These are phyloP conservation scores for Microvelia longipes DNA, from an alignment of 1,140 invertebrate species.

Conservation along the genomic window DNA sequence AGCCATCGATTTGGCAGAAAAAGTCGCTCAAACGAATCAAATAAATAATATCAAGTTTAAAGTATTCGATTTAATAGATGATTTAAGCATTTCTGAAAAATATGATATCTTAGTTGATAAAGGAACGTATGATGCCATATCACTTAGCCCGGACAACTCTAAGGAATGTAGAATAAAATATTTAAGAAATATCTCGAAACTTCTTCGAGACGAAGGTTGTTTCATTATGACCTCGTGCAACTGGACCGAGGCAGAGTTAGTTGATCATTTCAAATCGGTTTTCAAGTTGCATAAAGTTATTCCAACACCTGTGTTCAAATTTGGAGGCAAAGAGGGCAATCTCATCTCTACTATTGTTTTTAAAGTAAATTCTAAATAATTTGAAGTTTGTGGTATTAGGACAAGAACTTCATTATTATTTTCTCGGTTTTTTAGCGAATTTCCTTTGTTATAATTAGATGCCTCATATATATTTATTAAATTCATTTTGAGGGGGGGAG, in stretches of 20 bases:
- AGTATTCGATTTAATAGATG: slow-evolving; percentile 23
- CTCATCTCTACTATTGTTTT: slow-evolving; percentile 63
- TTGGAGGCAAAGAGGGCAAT: slow-evolving; percentile 67
- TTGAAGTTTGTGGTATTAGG: no score
- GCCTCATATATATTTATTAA: no score
- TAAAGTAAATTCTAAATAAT: slow-evolving; percentile 32
- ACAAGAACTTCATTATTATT: no score
- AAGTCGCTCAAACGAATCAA: slow-evolving; percentile 41
- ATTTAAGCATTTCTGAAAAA: slow-evolving; percentile 8
- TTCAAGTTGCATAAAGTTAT: not conserved
- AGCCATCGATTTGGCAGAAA: slow-evolving; percentile 55
- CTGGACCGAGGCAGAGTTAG: slow-evolving; percentile 75
- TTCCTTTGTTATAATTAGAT: no score
- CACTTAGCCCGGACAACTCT: slow-evolving; percentile 53
- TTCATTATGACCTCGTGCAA: slow-evolving; percentile 87
- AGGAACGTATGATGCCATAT: slow-evolving; percentile 86
- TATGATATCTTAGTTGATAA: slow-evolving; percentile 68
- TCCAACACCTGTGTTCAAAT: slow-evolving; percentile 59
- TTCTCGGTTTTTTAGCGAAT: no score
- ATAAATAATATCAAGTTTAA: slow-evolving; percentile 37
- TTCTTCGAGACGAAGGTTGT: slow-evolving; percentile 43
- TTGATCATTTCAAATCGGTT: slow-evolving; percentile 44
- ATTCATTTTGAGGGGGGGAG: no score
- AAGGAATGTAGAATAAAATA: slow-evolving; percentile 47
- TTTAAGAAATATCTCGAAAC: slow-evolving; percentile 42